Conservation (phyloP, 2,888 invertebrate species). For the Catocala fraxini region DNA sequence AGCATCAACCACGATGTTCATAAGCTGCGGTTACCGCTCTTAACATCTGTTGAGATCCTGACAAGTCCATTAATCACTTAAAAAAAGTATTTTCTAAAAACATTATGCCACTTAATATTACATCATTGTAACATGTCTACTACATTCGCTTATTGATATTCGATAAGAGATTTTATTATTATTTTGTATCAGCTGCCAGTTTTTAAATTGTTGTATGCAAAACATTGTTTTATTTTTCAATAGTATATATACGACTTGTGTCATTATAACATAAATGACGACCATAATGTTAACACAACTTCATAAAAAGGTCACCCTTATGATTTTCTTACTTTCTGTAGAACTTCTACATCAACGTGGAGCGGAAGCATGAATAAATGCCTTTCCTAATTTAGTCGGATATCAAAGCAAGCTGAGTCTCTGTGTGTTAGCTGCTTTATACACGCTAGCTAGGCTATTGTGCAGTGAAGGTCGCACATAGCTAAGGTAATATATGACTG, state of each 20-base stretch:
- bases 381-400: too few relatives aligned
- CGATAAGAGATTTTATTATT: slow-evolving; percentile 7
- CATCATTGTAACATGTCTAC: slow-evolving; percentile 1
- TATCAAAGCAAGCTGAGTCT: slow-evolving; percentile 4
- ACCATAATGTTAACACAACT: too few relatives aligned
- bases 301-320: too few relatives aligned
- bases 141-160: slow-evolving; percentile 1
- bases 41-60: too few relatives aligned
- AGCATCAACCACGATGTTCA: too few relatives aligned
- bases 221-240: neutral
- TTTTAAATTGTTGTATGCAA: neutral
- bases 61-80: neutral
- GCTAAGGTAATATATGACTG: slow-evolving; percentile 50
- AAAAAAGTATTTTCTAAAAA: neutral
- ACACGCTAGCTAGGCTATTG: slow-evolving; percentile 71
- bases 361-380: too few relatives aligned
- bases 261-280: too few relatives aligned
- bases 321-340: too few relatives aligned
- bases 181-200: slow-evolving; percentile 1
- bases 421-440: slow-evolving; percentile 69
- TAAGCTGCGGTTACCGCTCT: too few relatives aligned
- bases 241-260: neutral
- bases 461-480: slow-evolving; percentile 77
- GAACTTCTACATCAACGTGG: too few relatives aligned
- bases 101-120: slow-evolving; percentile 2